Conservation (phyloP, 2,888 invertebrate species). For the Dicranocentrus wangi region DNA sequence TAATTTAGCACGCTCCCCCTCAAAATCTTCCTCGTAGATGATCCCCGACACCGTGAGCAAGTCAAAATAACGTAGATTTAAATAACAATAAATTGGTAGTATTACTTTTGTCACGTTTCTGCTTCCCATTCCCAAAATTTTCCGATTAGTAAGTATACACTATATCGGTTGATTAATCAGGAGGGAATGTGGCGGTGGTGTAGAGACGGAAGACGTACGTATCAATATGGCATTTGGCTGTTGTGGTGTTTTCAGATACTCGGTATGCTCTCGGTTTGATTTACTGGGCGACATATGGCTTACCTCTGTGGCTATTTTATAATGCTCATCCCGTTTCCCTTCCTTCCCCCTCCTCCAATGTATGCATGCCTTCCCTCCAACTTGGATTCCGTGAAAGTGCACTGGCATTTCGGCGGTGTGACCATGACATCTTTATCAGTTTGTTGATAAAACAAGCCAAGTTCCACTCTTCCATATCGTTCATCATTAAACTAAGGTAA, state of each 20-base stretch:
- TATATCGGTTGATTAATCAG: conserved; percentile 62
- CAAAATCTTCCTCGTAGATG: too few relatives aligned
- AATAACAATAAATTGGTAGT: conserved; percentile 34
- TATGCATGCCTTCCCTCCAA: too few relatives aligned
- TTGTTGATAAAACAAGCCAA: too few relatives aligned
- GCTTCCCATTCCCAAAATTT: conserved; percentile 38
- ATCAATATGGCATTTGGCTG: neutral
- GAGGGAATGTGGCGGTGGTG: conserved; percentile 28
- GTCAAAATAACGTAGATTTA: too few relatives aligned
- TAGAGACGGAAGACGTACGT: neutral
- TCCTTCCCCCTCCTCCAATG: too few relatives aligned
- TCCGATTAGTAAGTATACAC: conserved; percentile 48
- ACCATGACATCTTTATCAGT: too few relatives aligned
- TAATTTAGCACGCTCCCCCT: too few relatives aligned
- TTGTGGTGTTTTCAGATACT: neutral
- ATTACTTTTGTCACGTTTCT: conserved; percentile 61
- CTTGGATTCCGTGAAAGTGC: too few relatives aligned
- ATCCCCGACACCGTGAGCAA: too few relatives aligned
- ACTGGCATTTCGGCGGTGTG: too few relatives aligned
- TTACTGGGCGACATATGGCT: conserved; percentile 64
- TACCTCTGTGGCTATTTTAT: conserved; percentile 59
- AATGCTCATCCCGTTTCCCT: neutral
- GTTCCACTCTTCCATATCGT: too few relatives aligned
- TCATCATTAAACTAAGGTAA: neutral
- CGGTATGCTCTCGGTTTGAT: conserved; percentile 19